Percentiles rank a stretch among this genome's conserved stretches.
phyloP scores from a whole-genome alignment of 2,113 vertebrate genomes.

The Mastomys natalensis region DNA sequence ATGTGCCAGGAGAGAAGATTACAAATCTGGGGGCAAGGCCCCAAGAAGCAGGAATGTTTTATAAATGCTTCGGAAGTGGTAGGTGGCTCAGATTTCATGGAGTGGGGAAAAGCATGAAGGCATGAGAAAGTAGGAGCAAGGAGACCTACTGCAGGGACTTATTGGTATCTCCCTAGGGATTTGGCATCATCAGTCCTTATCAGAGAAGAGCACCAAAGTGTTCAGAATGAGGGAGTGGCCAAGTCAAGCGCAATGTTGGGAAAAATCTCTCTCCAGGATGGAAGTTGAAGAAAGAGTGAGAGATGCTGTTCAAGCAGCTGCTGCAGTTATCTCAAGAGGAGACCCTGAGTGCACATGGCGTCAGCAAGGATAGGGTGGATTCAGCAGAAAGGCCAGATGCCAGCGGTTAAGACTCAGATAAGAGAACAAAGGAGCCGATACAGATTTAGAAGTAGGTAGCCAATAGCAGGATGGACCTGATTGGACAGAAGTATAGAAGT shows the following conservation, averaged over 20 bases:
- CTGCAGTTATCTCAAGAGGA: neutral
- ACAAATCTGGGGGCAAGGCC: neutral
- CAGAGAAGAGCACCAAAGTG: neutral
- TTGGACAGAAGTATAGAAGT: neutral
- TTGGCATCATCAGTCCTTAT: neutral
- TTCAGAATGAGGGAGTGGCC: neutral
- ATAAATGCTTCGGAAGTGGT: neutral
- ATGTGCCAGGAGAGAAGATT: neutral
- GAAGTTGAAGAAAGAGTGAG: neutral
- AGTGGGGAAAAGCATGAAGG: neutral
- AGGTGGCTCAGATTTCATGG: neutral
- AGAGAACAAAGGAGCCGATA: neutral
- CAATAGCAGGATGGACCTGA: neutral
- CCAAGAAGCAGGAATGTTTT: neutral
- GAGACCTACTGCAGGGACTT: neutral
- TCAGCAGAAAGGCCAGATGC: neutral
- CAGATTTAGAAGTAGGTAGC: neutral
- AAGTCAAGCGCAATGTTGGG: neutral
- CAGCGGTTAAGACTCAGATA: neutral
- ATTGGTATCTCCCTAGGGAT: neutral
- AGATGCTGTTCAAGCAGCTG: neutral
- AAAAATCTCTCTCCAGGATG: neutral
- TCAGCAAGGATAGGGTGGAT: neutral
- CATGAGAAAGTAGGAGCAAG: neutral
- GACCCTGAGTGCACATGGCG: neutral